Conservation (phyloP, 2,888 invertebrate genomes). For the Brachyptera putata region DNA sequence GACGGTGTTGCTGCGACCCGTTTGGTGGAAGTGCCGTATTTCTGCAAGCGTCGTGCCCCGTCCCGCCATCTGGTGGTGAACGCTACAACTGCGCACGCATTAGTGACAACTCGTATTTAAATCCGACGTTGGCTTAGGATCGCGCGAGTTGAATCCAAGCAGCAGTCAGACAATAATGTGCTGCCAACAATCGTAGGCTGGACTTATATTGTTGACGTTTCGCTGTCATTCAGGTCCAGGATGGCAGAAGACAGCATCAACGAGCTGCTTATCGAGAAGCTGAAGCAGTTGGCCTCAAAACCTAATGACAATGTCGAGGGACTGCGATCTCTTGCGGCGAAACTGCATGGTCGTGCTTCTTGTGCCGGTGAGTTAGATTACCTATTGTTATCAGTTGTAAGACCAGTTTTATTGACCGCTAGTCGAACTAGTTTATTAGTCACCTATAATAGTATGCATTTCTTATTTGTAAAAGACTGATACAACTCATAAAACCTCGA, state of each 20-base stretch:
- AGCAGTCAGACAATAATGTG: neutral
- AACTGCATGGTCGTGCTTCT: constrained; percentile 43
- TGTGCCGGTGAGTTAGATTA: constrained; percentile 41
- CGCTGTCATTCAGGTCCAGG: neutral
- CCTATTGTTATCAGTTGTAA: neutral
- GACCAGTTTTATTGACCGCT: too few species aligned
- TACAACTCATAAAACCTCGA: too few species aligned
- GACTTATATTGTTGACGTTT: neutral
- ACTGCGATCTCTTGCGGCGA: constrained; percentile 41
- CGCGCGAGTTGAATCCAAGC: neutral
- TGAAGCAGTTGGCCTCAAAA: constrained; percentile 25
- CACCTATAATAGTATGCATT: too few species aligned
- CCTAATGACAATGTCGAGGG: constrained; percentile 38
- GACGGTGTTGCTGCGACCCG: neutral
- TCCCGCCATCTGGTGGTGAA: constrained; percentile 17
- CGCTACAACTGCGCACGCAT: neutral
- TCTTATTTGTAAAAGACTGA: too few species aligned
- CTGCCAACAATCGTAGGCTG: neutral
- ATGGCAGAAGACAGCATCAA: constrained; percentile 26
- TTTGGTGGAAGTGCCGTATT: too few species aligned
- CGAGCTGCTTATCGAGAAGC: constrained; percentile 25
- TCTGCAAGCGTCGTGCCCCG: too few species aligned
- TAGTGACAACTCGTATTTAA: constrained; percentile 14
- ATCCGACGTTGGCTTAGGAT: constrained; percentile 18
- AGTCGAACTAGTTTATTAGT: too few species aligned